Percentiles rank a stretch among this genome's conserved stretches.
Evolutionary conservation across 2,113 vertebrate genomes (phyloP).

Genomic region (Ceuthmochares aereus): DNA sequence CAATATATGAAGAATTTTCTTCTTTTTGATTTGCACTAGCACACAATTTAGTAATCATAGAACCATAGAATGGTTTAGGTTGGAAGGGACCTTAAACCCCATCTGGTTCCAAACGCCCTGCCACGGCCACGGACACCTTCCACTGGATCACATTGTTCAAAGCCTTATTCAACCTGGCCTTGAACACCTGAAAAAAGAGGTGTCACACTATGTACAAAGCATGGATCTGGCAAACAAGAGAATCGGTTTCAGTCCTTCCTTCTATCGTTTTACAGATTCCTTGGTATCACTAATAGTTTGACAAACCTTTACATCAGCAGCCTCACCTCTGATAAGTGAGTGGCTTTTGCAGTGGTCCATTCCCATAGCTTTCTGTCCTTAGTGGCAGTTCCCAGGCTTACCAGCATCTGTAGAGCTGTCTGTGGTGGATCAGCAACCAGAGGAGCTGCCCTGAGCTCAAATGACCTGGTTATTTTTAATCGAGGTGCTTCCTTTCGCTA

Average conservation of each 20-base stretch:
- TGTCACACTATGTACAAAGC: background rate
- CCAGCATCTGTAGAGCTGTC: background rate
- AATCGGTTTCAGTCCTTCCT: background rate
- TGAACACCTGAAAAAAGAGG: background rate
- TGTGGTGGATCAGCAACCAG: background rate
- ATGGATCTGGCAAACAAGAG: background rate
- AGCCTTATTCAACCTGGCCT: no score
- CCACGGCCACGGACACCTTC: no score
- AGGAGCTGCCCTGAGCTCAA: background rate
- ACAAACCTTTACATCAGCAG: background rate
- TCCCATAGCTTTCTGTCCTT: background rate
- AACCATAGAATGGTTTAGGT: no score
- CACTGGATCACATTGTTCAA: no score
- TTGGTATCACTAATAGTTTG: background rate
- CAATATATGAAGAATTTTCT: background rate
- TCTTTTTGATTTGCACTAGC: fast-evolving
- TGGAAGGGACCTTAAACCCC: no score
- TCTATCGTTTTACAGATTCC: background rate
- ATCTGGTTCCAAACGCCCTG: no score
- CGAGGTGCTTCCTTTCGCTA: constrained; percentile 9
- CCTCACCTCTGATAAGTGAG: background rate
- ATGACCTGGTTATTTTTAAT: constrained; percentile 10
- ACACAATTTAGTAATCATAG: no score
- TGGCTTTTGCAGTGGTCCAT: fast-evolving
- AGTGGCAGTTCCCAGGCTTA: background rate